phyloP scores from a whole-genome alignment of 1,140 invertebrate species.

The Amphibalanus amphitrite region DNA sequence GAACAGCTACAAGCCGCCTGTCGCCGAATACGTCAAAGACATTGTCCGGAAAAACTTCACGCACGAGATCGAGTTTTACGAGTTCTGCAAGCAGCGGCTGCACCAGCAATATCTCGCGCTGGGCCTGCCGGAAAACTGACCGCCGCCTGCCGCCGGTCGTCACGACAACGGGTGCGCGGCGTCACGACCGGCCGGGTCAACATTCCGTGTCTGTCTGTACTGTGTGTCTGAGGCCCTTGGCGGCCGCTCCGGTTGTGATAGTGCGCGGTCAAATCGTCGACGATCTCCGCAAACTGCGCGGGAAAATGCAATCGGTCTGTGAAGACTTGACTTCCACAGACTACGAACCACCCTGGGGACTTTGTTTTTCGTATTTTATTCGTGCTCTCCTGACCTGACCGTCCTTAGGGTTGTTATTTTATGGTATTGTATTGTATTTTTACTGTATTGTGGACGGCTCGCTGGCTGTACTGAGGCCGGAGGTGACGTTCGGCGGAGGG shows the following conservation, averaged over 20 bases:
- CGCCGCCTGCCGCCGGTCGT: too few relatives aligned
- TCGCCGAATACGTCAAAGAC: slow-evolving; percentile 65
- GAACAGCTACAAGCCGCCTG: slow-evolving; percentile 69
- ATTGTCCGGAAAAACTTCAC: slow-evolving; percentile 73
- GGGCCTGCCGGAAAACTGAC: slow-evolving; percentile 13
- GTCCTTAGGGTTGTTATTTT: background rate
- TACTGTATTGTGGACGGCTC: background rate
- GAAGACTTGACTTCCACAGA: too few relatives aligned
- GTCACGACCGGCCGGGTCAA: background rate
- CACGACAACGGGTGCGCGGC: background rate
- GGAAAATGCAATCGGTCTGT: too few relatives aligned
- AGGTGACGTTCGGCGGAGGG: background rate
- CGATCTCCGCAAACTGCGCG: background rate
- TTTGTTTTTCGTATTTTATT: background rate
- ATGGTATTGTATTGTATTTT: background rate
- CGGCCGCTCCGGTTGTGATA: too few relatives aligned
- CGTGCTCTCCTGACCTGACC: background rate
- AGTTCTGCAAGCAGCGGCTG: slow-evolving; percentile 68
- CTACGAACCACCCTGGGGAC: too few relatives aligned
- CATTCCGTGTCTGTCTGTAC: background rate
- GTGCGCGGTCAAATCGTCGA: background rate
- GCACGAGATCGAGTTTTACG: slow-evolving; percentile 75
- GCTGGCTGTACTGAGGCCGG: too few relatives aligned
- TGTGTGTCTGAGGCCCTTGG: too few relatives aligned
- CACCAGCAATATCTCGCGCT: slow-evolving; percentile 59